These are phyloP conservation scores for Mirza zaza DNA, from an alignment of 2,113 vertebrate species.

Conservation along the genomic window DNA sequence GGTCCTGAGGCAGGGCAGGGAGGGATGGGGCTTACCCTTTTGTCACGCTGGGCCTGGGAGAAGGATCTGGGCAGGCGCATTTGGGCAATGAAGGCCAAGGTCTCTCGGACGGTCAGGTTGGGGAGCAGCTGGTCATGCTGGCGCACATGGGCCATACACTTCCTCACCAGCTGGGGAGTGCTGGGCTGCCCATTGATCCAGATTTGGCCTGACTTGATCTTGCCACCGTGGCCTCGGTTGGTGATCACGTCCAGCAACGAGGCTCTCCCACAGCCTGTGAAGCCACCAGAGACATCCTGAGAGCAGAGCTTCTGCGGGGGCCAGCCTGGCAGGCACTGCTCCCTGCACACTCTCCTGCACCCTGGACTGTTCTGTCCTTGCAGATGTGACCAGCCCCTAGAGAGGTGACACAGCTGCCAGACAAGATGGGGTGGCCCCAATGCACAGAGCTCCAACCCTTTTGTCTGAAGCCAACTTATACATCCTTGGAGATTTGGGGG, in stretches of 20 bases:
- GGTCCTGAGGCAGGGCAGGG: not conserved
- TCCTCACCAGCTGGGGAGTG: slow-evolving; percentile 90
- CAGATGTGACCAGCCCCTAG: not conserved
- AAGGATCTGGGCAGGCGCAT: slow-evolving; percentile 92
- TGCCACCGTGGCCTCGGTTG: slow-evolving; percentile 90
- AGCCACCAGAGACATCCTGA: not conserved
- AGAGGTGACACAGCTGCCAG: not conserved
- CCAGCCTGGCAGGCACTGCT: not conserved
- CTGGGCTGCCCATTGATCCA: slow-evolving; percentile 90
- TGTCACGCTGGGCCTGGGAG: slow-evolving; percentile 91
- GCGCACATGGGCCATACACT: slow-evolving; percentile 92
- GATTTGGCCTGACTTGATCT: slow-evolving; percentile 88
- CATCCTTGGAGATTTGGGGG: fast-evolving
- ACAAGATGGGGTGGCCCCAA: not conserved
- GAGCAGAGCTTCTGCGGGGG: not conserved
- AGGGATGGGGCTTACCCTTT: slow-evolving; percentile 86
- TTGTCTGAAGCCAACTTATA: not conserved
- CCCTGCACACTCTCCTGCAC: not conserved
- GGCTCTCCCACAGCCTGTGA: slow-evolving; percentile 91
- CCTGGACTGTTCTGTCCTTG: not conserved
- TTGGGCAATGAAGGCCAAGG: slow-evolving; percentile 91
- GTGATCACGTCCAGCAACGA: slow-evolving; percentile 95
- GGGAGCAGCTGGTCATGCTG: slow-evolving; percentile 95
- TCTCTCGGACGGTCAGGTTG: slow-evolving; percentile 95
- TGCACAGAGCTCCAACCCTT: no score